Conservation (phyloP, 1,140 invertebrate species). For the Solen grandis region DNA sequence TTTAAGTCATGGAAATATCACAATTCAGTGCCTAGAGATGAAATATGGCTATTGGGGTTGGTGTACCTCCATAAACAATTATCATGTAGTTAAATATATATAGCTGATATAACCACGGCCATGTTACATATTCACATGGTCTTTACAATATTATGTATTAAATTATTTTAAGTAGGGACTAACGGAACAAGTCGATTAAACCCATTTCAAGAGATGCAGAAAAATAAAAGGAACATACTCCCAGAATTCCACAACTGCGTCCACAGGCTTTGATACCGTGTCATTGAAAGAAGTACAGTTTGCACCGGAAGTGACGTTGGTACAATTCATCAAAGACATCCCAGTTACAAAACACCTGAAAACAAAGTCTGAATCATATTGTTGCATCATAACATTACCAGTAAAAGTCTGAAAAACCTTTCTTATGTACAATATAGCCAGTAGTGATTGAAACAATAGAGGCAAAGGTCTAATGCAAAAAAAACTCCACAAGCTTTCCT, state of each 20-base stretch:
- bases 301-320: neutral
- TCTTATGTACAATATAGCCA: too few relatives aligned
- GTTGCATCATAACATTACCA: too few relatives aligned
- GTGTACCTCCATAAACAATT: neutral
- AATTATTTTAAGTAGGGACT: neutral
- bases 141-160: neutral
- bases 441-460: too few relatives aligned
- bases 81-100: neutral
- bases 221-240: conserved; percentile 33
- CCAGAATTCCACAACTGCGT: conserved; percentile 51
- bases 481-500: too few relatives aligned
- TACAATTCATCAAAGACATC: neutral
- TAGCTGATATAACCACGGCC: neutral
- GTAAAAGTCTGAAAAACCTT: too few relatives aligned
- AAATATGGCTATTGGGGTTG: neutral
- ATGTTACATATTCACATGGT: neutral
- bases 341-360: conserved; percentile 39
- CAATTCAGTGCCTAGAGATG: too few relatives aligned
- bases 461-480: too few relatives aligned
- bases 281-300: neutral
- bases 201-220: too few relatives aligned
- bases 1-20: too few relatives aligned
- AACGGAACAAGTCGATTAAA: too few relatives aligned
- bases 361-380: too few relatives aligned
- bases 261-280: conserved; percentile 21